phyloP scores from a whole-genome alignment of 37 sponge, comb jelly and placozoan species.

The Lycopodina hypogea region DNA sequence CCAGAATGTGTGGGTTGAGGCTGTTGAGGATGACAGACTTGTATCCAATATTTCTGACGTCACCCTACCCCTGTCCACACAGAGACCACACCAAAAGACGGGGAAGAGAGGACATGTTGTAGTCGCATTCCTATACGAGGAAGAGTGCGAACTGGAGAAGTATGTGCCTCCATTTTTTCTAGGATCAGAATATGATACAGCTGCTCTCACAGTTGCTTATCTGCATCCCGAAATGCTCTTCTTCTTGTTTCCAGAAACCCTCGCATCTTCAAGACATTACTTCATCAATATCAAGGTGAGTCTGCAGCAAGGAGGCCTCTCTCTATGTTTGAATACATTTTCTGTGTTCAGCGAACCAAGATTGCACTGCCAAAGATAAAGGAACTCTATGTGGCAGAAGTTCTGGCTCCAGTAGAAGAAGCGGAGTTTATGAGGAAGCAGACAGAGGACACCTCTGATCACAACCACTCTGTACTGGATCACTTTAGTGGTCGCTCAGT shows the following conservation, averaged over 20 bases:
- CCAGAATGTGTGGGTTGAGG: constrained; percentile 30
- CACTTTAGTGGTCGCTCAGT: not conserved
- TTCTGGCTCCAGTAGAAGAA: not conserved
- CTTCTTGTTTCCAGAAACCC: constrained; percentile 60
- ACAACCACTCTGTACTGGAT: not conserved
- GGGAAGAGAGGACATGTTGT: constrained; percentile 15
- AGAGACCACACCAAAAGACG: not conserved
- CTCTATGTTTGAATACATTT: too few species aligned
- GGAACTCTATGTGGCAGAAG: not conserved
- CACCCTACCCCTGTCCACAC: not conserved
- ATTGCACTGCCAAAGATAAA: not conserved
- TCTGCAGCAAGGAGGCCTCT: not conserved
- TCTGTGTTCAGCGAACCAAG: not conserved
- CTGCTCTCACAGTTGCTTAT: constrained; percentile 26
- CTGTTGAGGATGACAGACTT: not conserved
- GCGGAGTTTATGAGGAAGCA: not conserved
- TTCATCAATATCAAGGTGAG: constrained; percentile 38
- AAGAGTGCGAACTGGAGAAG: constrained; percentile 30
- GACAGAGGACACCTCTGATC: not conserved
- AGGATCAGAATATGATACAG: not conserved
- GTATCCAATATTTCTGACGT: not conserved
- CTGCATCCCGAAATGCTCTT: constrained; percentile 55
- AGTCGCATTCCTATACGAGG: constrained; percentile 36
- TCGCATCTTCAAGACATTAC: constrained; percentile 24
- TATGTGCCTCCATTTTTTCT: constrained; percentile 24